These are phyloP conservation scores for Arenaria interpres DNA, from an alignment of 2,113 vertebrate genomes.

Conservation along the genomic window DNA sequence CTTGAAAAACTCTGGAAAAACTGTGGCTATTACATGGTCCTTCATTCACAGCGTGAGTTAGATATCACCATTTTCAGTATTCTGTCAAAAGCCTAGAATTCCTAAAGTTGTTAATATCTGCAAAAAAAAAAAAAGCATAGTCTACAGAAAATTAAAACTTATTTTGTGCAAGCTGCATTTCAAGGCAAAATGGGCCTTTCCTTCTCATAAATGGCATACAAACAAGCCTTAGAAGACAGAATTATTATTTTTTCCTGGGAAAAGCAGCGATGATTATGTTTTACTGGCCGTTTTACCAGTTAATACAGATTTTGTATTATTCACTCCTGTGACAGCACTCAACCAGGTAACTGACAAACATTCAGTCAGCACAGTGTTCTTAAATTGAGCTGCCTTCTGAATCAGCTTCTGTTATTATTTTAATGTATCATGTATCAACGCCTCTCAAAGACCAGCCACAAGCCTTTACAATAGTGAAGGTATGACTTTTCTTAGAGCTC, in stretches of 20 bases:
- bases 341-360: neutral
- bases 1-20: neutral
- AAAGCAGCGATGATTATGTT: neutral
- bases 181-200: neutral
- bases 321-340: neutral
- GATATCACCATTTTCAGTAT: neutral
- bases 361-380: neutral
- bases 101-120: neutral
- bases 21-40: neutral
- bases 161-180: neutral
- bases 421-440: neutral
- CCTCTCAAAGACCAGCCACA: neutral
- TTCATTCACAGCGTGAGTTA: neutral
- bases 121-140: neutral
- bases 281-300: neutral
- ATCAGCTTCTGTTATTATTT: neutral
- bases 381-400: neutral
- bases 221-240: neutral
- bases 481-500: neutral
- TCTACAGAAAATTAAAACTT: neutral
- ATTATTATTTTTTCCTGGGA: neutral
- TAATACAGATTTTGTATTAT: neutral
- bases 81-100: neutral
- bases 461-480: neutral
- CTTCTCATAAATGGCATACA: neutral